A percentile compares a stretch with the other conserved stretches of the same genome.
phyloP scores from a whole-genome alignment of 2,113 vertebrate genomes.

The Catagonus wagneri region DNA sequence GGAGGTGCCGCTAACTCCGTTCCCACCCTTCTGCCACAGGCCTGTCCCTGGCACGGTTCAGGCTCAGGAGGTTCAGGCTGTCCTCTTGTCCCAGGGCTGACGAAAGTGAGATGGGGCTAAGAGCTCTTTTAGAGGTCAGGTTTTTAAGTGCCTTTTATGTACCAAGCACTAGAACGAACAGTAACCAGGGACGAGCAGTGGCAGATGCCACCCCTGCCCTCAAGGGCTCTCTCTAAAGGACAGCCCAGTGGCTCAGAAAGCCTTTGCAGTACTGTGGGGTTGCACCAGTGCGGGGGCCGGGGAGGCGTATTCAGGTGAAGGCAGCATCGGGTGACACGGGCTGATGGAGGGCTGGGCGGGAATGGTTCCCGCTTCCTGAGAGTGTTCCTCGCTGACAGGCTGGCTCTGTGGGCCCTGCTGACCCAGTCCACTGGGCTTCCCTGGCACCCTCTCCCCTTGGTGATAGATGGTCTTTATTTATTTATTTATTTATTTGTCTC shows the following conservation, averaged over 20 bases:
- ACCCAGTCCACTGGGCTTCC: background rate
- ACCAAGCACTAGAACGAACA: background rate
- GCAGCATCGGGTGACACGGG: background rate
- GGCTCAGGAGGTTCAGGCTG: background rate
- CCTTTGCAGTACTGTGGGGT: background rate
- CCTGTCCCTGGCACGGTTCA: background rate
- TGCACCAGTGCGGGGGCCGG: accelerated
- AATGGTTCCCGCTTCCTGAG: background rate
- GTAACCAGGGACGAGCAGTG: background rate
- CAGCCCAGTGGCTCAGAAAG: background rate
- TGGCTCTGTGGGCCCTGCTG: background rate
- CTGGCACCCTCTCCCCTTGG: background rate
- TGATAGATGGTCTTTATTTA: background rate
- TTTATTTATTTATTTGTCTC: too few species aligned
- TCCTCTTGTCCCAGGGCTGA: background rate
- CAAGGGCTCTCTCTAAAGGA: background rate
- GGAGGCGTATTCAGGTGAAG: too few species aligned
- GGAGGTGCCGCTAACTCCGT: background rate
- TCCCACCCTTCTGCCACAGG: background rate
- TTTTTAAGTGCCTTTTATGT: background rate
- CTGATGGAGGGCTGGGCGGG: background rate
- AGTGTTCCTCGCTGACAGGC: background rate
- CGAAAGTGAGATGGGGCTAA: background rate
- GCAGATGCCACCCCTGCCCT: background rate
- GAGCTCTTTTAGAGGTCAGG: background rate